Evolutionary conservation across 2,797 vertebrate genomes (phyloP), one percentile per base, ranked within the genome.

Genomic region (Myotis vivesi): DNA sequence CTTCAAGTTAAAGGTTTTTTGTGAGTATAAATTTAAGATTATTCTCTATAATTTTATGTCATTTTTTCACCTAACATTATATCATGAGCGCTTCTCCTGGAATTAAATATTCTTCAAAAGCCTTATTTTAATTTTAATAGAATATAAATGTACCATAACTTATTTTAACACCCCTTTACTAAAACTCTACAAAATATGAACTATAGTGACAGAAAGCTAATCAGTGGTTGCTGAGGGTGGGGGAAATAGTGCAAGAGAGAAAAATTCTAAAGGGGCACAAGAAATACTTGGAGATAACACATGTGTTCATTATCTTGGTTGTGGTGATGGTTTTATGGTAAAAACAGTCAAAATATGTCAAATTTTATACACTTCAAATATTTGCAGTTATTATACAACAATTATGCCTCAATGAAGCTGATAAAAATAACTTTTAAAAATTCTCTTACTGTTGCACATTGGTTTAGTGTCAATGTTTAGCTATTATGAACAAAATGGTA

Each of bases 111-210:
- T 68, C 38, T 71, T 83, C n/a, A 80, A 88, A 84, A 69, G 19
- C 20, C 71, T 86, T 16, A 93, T 80, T 96, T 62, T 77, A 86
- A 87, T 53, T 41, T 87, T 66, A 79, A 59, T 17, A 79, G n/a
- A 82, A 85, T 55, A 77, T 25, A 94, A 44, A 51, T 33, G 9
- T 55, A n/a, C 17, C 20, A 36, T 41, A 68, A 55, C 28, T 68
- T 81, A 72, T 57, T 75, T 76, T 85, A 69, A 41, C 12, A 51
- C 62, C 22, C 6, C 22, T 12, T 80, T 73, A 44, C 10, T 66
- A 59, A 93, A 73, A 55, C 7, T 77, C 59, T 46, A 82, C 33
- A 89, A 92, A 89, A 71, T 51, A 25, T 25, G 55, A 96, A 93
- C n/a, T 8, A 59, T 11, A 33, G 0, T 53, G 36, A 49, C 30